Conservation (phyloP, 2,113 vertebrate species). For the Taxidea taxus region DNA sequence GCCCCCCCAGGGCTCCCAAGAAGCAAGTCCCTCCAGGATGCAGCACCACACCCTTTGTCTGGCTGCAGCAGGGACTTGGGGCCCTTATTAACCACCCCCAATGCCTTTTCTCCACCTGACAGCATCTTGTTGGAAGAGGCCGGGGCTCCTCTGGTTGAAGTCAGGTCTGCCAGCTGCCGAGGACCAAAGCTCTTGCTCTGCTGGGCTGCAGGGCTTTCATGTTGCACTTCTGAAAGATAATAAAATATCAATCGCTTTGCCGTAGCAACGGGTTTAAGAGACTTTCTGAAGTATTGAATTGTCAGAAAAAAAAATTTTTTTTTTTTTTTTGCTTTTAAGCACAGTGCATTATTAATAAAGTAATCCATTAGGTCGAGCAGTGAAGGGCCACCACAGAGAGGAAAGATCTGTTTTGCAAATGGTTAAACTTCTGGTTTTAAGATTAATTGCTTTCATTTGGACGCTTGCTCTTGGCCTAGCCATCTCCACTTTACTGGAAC, state of each 20-base stretch:
- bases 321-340: slow-evolving; percentile 83
- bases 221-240: slow-evolving; percentile 83
- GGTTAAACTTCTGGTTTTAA: slow-evolving; percentile 86
- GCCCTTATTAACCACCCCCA: slow-evolving; percentile 62
- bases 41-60: slow-evolving; percentile 58
- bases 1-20: neutral
- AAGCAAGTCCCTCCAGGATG: neutral
- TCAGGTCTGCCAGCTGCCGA: slow-evolving; percentile 64
- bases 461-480: slow-evolving; percentile 81
- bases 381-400: slow-evolving; percentile 85
- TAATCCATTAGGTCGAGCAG: slow-evolving; percentile 87
- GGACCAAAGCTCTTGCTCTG: slow-evolving; percentile 75
- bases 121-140: slow-evolving; percentile 62
- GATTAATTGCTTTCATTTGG: slow-evolving; percentile 90
- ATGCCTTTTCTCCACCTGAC: slow-evolving; percentile 49
- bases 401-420: slow-evolving; percentile 85
- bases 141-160: slow-evolving; percentile 69
- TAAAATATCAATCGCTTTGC: slow-evolving; percentile 85
- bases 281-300: slow-evolving; percentile 84
- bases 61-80: neutral
- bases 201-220: slow-evolving; percentile 83
- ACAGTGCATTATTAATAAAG: slow-evolving; percentile 90
- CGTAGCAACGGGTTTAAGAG: slow-evolving; percentile 82
- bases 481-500: slow-evolving; percentile 77
- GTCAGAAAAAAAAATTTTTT: slow-evolving; percentile 77